Evolutionary conservation across 2,888 invertebrate species (phyloP).

Genomic region (Abrostola triplasia): DNA sequence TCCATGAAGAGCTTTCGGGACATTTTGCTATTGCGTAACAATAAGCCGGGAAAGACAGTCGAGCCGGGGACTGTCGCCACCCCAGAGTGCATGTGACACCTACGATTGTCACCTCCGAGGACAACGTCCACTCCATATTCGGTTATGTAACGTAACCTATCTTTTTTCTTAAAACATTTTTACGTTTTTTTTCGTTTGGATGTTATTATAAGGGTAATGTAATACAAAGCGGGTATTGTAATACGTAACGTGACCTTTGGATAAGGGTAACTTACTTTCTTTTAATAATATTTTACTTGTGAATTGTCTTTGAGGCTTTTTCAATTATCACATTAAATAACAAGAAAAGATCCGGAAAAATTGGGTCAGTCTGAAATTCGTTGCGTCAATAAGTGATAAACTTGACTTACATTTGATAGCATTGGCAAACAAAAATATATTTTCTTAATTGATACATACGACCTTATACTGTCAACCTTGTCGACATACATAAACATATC

Average conservation of each 20-base stretch:
- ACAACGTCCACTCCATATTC: constrained; percentile 17
- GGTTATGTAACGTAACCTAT: constrained; percentile 22
- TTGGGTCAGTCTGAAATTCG: no score
- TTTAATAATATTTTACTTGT: no score
- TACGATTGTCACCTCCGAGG: constrained; percentile 48
- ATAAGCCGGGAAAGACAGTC: constrained; percentile 32
- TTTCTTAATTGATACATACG: neutral
- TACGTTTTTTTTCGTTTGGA: neutral
- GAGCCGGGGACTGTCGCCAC: constrained; percentile 38
- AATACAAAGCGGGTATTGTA: no score
- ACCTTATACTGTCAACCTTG: neutral
- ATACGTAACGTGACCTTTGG: no score
- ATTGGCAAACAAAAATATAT: no score
- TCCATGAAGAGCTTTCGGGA: constrained; percentile 15
- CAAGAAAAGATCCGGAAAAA: no score
- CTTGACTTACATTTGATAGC: no score
- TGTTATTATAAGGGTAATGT: neutral
- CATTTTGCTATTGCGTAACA: constrained; percentile 29
- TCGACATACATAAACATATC: no score
- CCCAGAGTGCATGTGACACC: constrained; percentile 57
- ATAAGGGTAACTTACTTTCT: no score
- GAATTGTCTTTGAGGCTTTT: no score
- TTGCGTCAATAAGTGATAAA: no score
- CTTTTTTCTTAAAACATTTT: constrained; percentile 7
- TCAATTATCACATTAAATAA: no score